These are phyloP conservation scores for Drosophila bifasciata DNA, from an alignment of 1,140 invertebrate genomes.

Conservation along the genomic window DNA sequence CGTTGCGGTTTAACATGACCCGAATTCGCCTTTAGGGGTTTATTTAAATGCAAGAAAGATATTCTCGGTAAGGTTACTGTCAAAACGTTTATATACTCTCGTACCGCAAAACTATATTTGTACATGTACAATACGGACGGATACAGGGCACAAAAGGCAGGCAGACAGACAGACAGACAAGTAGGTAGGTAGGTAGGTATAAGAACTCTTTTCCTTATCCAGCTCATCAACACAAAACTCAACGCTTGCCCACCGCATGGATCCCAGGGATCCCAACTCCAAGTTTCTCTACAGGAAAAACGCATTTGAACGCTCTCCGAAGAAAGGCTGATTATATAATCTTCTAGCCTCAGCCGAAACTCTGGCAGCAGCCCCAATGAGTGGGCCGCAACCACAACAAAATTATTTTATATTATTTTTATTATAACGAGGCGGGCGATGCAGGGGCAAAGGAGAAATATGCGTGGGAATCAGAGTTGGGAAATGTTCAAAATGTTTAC, in stretches of 20 bases:
- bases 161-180: too few species aligned
- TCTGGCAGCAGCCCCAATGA: conserved; percentile 15
- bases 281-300: conserved; percentile 36
- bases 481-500: conserved; percentile 59
- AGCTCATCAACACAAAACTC: conserved; percentile 12
- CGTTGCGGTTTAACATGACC: conserved; percentile 54
- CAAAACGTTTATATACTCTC: conserved; percentile 22
- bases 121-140: conserved; percentile 1
- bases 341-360: conserved; percentile 48
- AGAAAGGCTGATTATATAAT: conserved; percentile 31
- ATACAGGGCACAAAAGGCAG: too few species aligned
- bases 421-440: conserved; percentile 32
- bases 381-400: conserved; percentile 45
- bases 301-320: conserved; percentile 17
- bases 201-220: conserved; percentile 53
- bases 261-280: conserved; percentile 1
- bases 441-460: conserved; percentile 43
- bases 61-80: conserved; percentile 21
- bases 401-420: conserved; percentile 64
- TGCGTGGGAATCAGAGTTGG: conserved; percentile 73
- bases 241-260: conserved; percentile 24
- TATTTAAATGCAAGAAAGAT: conserved; percentile 21
- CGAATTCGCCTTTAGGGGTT: conserved; percentile 24
- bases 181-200: conserved; percentile 8
- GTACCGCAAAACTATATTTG: conserved; percentile 2